Base-by-base conservation (phyloP, 2,888 invertebrate species). In the Arctia plantaginis region DNA sequence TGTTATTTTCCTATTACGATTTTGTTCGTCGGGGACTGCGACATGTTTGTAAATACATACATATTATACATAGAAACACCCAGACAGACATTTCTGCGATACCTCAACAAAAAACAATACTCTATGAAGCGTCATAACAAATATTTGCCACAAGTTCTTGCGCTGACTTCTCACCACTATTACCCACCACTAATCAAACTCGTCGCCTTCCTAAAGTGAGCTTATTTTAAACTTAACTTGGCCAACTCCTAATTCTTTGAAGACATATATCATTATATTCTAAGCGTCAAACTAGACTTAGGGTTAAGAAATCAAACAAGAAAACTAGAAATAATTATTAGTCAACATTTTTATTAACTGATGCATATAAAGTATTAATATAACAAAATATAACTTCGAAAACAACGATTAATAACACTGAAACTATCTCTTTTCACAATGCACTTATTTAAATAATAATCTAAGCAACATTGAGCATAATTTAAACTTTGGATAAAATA, bases 311-410 rank as follows among this genome's bases (percentile, higher is more conserved):
- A 4, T 35, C 35, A 62, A 13, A 39, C 59, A 72, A 72, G 66
- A 44, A 65, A 44, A 65, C 13, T 64, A 35, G 30, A 59, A 33
- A 70, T 23, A 51, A 23, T 66, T 30, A 27, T 73, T 72, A 71
- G 8, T 68, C 66, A 79, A 79, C 62, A 75, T 47, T n/a, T 82
- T 77, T 77, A 81, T 81, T 76, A 72, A 75, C 72, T 71, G 55
- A 75, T 72, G 72, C 79, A 77, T 20, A 72, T 39, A 59, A 39
- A 47, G 39, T 35, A n/a, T 51, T 66, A 66, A 39, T 66, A 66
- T n/a, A 69, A 35, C 51, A 23, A 23, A 62, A 41, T 39, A 33
- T 69, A 76, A 74, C 74, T 81, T 77, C 75, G 73, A 68, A 82
- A 77, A 80, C 35, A 79, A 80, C 76, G 44, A 82, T 78, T 71